Evolutionary conservation across 2,888 invertebrate species (phyloP).

Genomic region (Oscheius sp.): DNA sequence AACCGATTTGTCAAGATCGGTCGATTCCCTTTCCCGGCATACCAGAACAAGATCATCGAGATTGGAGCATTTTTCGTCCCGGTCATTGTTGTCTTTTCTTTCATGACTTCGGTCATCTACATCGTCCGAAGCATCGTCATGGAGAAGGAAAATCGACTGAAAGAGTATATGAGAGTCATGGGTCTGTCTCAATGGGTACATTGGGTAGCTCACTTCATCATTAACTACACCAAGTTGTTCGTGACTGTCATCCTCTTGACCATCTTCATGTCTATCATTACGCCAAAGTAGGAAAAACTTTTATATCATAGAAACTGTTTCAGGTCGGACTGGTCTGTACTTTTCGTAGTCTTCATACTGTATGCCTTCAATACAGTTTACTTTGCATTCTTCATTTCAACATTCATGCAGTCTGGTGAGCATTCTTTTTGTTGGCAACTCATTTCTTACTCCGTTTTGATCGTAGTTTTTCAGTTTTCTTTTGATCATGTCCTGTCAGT

Average conservation of each 20-base stretch:
- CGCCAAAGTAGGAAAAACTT: conserved; percentile 41
- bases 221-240: conserved; percentile 65
- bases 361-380: conserved; percentile 64
- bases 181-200: conserved; percentile 86
- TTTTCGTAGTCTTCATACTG: conserved; percentile 65
- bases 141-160: conserved; percentile 84
- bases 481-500: background rate
- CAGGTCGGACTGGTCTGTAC: conserved; percentile 56
- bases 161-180: conserved; percentile 93
- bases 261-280: conserved; percentile 45
- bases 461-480: background rate
- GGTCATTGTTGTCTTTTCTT: conserved; percentile 84
- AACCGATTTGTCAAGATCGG: conserved; percentile 35
- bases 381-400: conserved; percentile 65
- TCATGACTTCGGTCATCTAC: conserved; percentile 84
- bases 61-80: conserved; percentile 77
- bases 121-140: conserved; percentile 82
- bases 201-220: conserved; percentile 87
- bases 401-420: conserved; percentile 65
- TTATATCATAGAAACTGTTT: conserved; percentile 6
- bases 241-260: conserved; percentile 55
- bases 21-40: conserved; percentile 63
- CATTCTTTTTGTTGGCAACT: too few relatives aligned
- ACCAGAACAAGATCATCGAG: conserved; percentile 66
- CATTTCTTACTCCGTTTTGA: background rate